phyloP scores from a whole-genome alignment of 2,888 invertebrate species.

The Phytoseiulus persimilis region DNA sequence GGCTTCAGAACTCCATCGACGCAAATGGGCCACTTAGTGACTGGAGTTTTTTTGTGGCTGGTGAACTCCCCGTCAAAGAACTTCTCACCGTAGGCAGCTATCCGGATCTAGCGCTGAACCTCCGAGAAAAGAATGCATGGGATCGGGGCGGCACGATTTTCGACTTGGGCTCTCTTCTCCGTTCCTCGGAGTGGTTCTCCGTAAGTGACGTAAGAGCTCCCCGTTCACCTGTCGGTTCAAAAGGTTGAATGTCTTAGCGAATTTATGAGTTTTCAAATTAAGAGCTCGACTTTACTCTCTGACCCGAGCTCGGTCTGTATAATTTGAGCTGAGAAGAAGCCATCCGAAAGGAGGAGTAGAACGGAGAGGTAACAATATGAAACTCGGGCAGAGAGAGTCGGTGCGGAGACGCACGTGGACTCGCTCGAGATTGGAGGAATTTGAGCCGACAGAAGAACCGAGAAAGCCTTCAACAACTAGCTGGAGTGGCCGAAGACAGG shows the following conservation, averaged over 20 bases:
- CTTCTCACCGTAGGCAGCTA: too few relatives aligned
- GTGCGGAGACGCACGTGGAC: background rate
- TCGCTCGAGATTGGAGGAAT: background rate
- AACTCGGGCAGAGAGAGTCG: background rate
- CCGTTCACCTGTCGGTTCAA: background rate
- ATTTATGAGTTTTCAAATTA: background rate
- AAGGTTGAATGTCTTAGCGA: background rate
- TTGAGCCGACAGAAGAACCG: background rate
- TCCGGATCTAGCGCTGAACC: too few relatives aligned
- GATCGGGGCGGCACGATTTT: too few relatives aligned
- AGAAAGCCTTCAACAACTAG: background rate
- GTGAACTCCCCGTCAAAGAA: too few relatives aligned
- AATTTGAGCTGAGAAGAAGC: background rate
- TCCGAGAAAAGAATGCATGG: too few relatives aligned
- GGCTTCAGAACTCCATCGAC: too few relatives aligned
- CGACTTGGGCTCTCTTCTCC: too few relatives aligned
- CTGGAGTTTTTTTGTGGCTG: too few relatives aligned
- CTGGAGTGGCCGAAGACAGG: background rate
- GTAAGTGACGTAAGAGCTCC: too few relatives aligned
- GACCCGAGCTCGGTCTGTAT: background rate
- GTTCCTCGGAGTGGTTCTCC: too few relatives aligned
- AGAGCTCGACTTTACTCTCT: background rate
- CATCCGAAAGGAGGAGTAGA: background rate
- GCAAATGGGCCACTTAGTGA: too few relatives aligned
- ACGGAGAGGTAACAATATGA: background rate